Evolutionary conservation across 2,888 invertebrate genomes (phyloP).

Genomic region (Psylliodes chrysocephalus): DNA sequence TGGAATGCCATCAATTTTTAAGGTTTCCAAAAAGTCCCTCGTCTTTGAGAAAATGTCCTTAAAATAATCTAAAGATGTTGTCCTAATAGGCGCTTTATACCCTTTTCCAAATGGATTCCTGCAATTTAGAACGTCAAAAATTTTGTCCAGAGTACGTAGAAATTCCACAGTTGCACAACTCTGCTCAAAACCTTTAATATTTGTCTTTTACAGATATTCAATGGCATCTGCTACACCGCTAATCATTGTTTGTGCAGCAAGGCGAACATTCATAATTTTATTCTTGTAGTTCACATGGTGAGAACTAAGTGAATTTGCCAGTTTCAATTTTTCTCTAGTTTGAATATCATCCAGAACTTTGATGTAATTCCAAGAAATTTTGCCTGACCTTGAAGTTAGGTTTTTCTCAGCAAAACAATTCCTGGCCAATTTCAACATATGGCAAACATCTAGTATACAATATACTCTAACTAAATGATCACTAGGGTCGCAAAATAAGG

Average conservation of each 20-base stretch:
- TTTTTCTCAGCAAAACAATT: too few relatives aligned
- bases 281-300: conserved; percentile 43
- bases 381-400: too few relatives aligned
- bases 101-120: conserved; percentile 44
- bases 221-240: conserved; percentile 31
- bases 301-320: conserved; percentile 44
- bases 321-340: conserved; percentile 35
- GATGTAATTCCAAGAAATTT: too few relatives aligned
- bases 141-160: conserved; percentile 38
- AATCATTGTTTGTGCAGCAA: conserved; percentile 39
- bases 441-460: conserved; percentile 40
- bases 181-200: conserved; percentile 13
- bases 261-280: conserved; percentile 44
- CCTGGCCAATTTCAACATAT: conserved; percentile 41
- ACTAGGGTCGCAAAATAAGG: conserved; percentile 36
- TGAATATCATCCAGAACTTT: conserved; percentile 34
- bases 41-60: conserved; percentile 30
- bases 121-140: conserved; percentile 46
- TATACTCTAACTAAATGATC: conserved; percentile 20
- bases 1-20: conserved; percentile 37
- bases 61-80: conserved; percentile 33
- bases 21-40: conserved; percentile 28
- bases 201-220: conserved; percentile 20
- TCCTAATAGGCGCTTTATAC: conserved; percentile 42
- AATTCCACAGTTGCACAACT: too few relatives aligned